Percentiles rank a stretch among this genome's conserved stretches.
phyloP scores from a whole-genome alignment of 2,113 vertebrate genomes.

The Perca flavescens region DNA sequence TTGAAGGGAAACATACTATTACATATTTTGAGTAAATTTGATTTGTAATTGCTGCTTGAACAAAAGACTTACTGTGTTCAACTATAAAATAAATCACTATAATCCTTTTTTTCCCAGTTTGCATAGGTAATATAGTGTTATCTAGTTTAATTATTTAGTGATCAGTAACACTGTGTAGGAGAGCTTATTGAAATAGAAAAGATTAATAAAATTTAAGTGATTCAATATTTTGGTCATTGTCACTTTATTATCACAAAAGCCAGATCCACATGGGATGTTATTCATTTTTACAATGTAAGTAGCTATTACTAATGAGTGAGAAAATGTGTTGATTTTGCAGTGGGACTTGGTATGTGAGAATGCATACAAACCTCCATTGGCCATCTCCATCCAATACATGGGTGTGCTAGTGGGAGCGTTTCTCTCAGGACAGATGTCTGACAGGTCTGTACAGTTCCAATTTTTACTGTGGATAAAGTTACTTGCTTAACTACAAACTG shows the following conservation, averaged over 20 bases:
- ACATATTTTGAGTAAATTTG: too few species aligned
- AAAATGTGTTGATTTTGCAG: conserved; percentile 72
- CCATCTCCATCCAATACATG: conserved; percentile 87
- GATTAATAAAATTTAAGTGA: neutral
- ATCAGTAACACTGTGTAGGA: neutral
- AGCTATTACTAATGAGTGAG: neutral
- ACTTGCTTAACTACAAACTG: neutral
- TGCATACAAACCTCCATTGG: conserved; percentile 89
- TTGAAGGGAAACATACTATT: too few species aligned
- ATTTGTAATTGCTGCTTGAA: too few species aligned
- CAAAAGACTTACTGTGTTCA: too few species aligned
- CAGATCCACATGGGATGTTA: neutral
- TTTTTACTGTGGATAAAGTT: neutral
- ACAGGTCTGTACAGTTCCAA: conserved; percentile 83
- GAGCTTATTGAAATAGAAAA: neutral
- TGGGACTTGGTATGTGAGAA: conserved; percentile 92
- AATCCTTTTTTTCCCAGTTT: neutral
- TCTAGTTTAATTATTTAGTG: neutral
- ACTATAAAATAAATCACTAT: neutral
- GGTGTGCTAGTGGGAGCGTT: conserved; percentile 90
- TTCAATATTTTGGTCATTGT: neutral
- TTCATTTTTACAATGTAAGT: neutral
- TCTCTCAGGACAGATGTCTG: conserved; percentile 91
- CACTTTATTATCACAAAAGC: too few species aligned
- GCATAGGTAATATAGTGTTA: neutral